Percentiles rank a stretch among this genome's conserved stretches.
These are phyloP conservation scores for Plectropomus leopardus DNA, from an alignment of 2,113 vertebrate genomes.

Conservation along the genomic window DNA sequence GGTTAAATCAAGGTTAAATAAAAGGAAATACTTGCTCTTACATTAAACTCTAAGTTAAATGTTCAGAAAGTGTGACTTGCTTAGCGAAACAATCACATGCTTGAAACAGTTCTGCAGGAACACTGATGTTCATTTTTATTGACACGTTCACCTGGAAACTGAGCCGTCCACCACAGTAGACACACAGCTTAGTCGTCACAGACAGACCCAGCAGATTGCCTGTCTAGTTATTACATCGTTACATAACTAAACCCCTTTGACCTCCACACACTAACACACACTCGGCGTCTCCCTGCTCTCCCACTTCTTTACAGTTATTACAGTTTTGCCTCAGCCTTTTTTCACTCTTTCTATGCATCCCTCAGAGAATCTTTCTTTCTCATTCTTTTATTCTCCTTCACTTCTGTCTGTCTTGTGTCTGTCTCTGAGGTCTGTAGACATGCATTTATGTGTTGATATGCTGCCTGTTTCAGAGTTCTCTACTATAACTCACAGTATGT, in stretches of 20 bases:
- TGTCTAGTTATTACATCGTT: conserved; percentile 24
- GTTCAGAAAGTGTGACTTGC: neutral
- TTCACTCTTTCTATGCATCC: neutral
- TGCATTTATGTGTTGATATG: neutral
- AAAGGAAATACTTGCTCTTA: too few species aligned
- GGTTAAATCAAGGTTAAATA: too few species aligned
- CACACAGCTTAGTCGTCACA: neutral
- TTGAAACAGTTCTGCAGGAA: neutral
- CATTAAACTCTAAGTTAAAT: neutral
- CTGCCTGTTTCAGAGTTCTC: neutral
- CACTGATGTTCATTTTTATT: neutral
- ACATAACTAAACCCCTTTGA: conserved; percentile 34
- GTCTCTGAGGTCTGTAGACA: neutral
- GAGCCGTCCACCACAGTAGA: neutral
- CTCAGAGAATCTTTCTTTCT: neutral
- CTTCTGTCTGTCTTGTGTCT: neutral
- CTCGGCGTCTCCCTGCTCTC: neutral
- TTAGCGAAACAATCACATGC: neutral
- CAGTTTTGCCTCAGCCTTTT: neutral
- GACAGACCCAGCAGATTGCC: conserved; percentile 21
- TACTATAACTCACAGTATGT: neutral
- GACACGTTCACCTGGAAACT: conserved; percentile 1
- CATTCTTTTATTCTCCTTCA: too few species aligned
- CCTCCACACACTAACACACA: neutral
- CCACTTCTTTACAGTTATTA: neutral